phyloP scores from a whole-genome alignment of 2,888 invertebrate genomes.

The Peribatodes rhomboidaria region DNA sequence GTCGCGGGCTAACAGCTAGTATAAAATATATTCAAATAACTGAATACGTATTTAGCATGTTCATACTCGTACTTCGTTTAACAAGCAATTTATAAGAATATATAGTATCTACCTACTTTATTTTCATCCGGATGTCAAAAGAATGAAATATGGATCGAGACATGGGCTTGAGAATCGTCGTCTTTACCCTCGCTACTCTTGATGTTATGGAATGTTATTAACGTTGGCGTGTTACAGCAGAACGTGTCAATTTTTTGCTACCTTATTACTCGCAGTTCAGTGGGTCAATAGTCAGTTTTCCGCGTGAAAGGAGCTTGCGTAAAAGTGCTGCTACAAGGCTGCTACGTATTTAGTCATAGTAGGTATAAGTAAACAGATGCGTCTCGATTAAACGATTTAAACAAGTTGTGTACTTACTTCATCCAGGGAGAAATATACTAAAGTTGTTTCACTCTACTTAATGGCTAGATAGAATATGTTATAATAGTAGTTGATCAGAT shows the following conservation, averaged over 20 bases:
- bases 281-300: slow-evolving; percentile 36
- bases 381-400: not conserved
- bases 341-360: not conserved
- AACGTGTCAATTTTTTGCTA: slow-evolving; percentile 24
- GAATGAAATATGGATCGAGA: slow-evolving; percentile 36
- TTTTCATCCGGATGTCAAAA: slow-evolving; percentile 28
- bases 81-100: too few species aligned
- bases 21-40: too few species aligned
- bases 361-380: not conserved
- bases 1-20: too few species aligned
- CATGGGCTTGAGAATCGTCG: slow-evolving; percentile 20
- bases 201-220: slow-evolving; percentile 36
- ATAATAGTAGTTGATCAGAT: too few species aligned
- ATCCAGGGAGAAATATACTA: too few species aligned
- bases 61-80: too few species aligned
- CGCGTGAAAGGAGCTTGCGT: slow-evolving; percentile 17
- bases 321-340: slow-evolving; percentile 6
- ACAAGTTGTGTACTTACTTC: too few species aligned
- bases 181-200: slow-evolving; percentile 20
- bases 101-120: not conserved
- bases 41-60: too few species aligned
- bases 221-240: slow-evolving; percentile 32
- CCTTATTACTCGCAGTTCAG: slow-evolving; percentile 38
- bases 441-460: too few species aligned
- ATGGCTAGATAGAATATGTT: too few species aligned